Evolutionary conservation across 2,888 invertebrate species (phyloP), one percentile per base, ranked within the genome.

Genomic region (Yponomeuta sedellus): DNA sequence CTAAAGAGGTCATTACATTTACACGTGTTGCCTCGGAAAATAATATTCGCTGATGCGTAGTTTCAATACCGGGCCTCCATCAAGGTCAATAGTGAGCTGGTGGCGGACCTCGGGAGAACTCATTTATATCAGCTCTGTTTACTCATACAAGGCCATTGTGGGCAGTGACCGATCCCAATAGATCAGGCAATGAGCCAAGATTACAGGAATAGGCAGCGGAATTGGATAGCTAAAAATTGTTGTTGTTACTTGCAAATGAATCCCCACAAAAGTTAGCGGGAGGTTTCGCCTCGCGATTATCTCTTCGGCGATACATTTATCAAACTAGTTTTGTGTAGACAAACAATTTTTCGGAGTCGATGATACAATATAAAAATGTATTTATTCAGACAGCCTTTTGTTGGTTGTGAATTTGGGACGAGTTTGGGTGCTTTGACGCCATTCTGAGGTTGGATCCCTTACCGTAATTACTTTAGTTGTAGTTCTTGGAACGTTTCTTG

Each of bases 1-100:
- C 72, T 73, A 70, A 72, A 72, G 75, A 72, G 74, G 75, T 74
- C 75, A 70, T 70, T 67, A 64, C 68, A 67, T 68, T 71, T 73
- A 70, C 67, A 67, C 64, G 65, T 70, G 71, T 74, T 70, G 67
- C 70, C 67, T 69, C 70, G 72, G 72, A 74, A 73, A 71, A 70
- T 34, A 34, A 34, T 34, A 34, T 25, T 12, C 66, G 65, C 68
- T 68, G 70, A 70, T 68, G 69, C 70, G 72, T 71, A 70, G 67
- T 72, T 71, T 68, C 61, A 68, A 69, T 71, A 69, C 10, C 69
- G 67, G 70, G 68, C 69, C 68, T 69, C 68, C 69, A 68, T 69
- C 71, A 74, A 73, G 74, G 74, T 64, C 71, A 64, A 68, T 34
- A 68, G 61, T 59, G 68, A 69, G 16, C 16, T 10, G 34, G 68